These are phyloP conservation scores for Acleris sparsana DNA, from an alignment of 2,888 invertebrate genomes.

Conservation along the genomic window DNA sequence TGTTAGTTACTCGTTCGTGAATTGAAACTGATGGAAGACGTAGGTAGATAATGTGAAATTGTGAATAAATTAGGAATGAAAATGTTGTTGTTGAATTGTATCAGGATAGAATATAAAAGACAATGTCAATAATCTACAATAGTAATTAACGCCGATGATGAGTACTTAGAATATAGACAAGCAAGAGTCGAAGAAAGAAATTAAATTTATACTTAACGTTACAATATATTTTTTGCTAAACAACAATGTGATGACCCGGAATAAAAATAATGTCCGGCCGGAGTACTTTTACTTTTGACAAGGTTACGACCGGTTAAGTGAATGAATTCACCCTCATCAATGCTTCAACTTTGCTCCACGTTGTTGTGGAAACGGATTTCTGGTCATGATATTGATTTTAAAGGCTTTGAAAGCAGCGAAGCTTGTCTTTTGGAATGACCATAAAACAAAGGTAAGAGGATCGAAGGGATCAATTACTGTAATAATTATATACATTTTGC, in stretches of 20 bases:
- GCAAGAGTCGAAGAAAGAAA: constrained; percentile 57
- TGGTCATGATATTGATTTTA: constrained; percentile 20
- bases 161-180: constrained; percentile 48
- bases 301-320: constrained; percentile 36
- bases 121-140: constrained; percentile 63
- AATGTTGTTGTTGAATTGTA: constrained; percentile 77
- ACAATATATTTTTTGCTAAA: background rate
- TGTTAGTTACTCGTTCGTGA: constrained; percentile 53
- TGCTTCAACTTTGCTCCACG: constrained; percentile 30
- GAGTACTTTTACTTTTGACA: constrained; percentile 8
- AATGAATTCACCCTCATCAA: constrained; percentile 39
- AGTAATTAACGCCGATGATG: constrained; percentile 45
- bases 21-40: constrained; percentile 60
- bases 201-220: constrained; percentile 48
- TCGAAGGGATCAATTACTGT: constrained; percentile 35
- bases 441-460: constrained; percentile 35
- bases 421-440: constrained; percentile 7
- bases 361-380: constrained; percentile 18
- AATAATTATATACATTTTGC: constrained; percentile 32
- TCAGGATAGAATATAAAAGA: constrained; percentile 64
- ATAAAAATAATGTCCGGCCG: no score
- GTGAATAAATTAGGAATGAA: constrained; percentile 63
- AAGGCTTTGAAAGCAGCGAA: background rate
- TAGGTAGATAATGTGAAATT: constrained; percentile 77
- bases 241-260: constrained; percentile 1